A percentile compares a stretch with the other conserved stretches of the same genome.
Conservation (phyloP, 2,888 invertebrate genomes). For the Andrena marginata region DNA sequence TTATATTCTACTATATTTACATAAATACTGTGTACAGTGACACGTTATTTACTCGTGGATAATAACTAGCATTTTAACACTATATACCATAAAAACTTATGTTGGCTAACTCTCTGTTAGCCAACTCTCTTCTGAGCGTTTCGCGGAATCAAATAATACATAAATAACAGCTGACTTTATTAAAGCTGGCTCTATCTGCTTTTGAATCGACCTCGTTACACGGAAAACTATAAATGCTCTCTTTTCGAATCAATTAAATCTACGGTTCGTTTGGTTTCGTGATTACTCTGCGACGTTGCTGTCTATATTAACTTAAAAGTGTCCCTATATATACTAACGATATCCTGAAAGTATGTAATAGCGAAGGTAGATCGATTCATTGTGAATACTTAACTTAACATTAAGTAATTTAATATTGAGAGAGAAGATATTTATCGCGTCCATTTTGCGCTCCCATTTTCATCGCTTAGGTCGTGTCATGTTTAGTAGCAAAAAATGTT, state of each 20-base stretch:
- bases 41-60: slow-evolving; percentile 75
- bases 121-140: slow-evolving; percentile 33
- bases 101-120: slow-evolving; percentile 42
- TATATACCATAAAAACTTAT: slow-evolving; percentile 51
- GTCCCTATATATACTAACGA: slow-evolving; percentile 35
- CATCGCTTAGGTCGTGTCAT: slow-evolving; percentile 46
- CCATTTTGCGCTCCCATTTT: slow-evolving; percentile 27
- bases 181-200: slow-evolving; percentile 31
- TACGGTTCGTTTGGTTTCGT: slow-evolving; percentile 48
- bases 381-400: slow-evolving; percentile 29
- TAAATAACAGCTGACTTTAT: slow-evolving; percentile 48
- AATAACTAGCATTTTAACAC: slow-evolving; percentile 70
- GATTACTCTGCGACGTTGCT: slow-evolving; percentile 30
- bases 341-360: slow-evolving; percentile 42
- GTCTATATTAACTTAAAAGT: slow-evolving; percentile 41
- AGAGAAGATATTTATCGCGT: not conserved
- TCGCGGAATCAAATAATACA: slow-evolving; percentile 38
- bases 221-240: slow-evolving; percentile 56
- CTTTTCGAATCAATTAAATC: slow-evolving; percentile 31
- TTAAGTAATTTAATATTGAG: slow-evolving; percentile 6
- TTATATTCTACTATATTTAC: slow-evolving; percentile 78
- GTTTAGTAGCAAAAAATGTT: slow-evolving; percentile 39
- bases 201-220: slow-evolving; percentile 20
- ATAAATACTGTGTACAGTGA: slow-evolving; percentile 77
- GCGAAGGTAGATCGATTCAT: slow-evolving; percentile 31